A percentile compares a stretch with the other conserved stretches of the same genome.
Conservation (phyloP, 2,797 vertebrate species). For the Brachyrhaphis roseni region DNA sequence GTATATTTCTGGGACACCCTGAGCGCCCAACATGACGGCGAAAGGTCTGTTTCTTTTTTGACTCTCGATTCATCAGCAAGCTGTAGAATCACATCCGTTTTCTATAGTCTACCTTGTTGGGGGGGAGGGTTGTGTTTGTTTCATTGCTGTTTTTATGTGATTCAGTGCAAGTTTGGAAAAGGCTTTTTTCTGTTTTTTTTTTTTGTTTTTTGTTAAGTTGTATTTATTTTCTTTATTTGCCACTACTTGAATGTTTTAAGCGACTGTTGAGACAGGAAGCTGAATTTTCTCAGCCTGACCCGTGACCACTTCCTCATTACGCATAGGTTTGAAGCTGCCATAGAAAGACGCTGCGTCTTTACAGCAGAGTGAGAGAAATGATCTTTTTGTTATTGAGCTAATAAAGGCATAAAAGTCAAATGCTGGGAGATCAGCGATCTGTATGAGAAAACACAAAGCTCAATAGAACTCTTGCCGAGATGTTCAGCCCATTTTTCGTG, state of each 20-base stretch:
- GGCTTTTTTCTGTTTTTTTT: background rate
- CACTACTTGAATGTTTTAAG: conserved; percentile 73
- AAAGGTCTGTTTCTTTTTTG: conserved; percentile 60
- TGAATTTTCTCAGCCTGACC: conserved; percentile 76
- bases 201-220: conserved; percentile 17
- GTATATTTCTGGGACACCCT: conserved; percentile 37
- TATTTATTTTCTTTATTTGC: conserved; percentile 48
- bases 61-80: background rate
- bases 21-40: conserved; percentile 35
- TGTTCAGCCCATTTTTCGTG: conserved; percentile 26
- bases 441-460: conserved; percentile 16
- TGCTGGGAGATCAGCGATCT: conserved; percentile 25
- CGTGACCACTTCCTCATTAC: conserved; percentile 91
- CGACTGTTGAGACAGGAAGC: conserved; percentile 88
- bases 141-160: conserved; percentile 28
- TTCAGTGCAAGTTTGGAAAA: conserved; percentile 16
- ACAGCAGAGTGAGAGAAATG: conserved; percentile 34
- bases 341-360: conserved; percentile 47
- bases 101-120: conserved; percentile 1
- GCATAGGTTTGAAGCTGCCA: conserved; percentile 60
- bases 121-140: background rate
- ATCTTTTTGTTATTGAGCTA: conserved; percentile 32
- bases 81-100: background rate
- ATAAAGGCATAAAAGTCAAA: conserved; percentile 52
- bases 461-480: conserved; percentile 1